phyloP scores from a whole-genome alignment of 2,888 invertebrate species.

The Dasypogon diadema region DNA sequence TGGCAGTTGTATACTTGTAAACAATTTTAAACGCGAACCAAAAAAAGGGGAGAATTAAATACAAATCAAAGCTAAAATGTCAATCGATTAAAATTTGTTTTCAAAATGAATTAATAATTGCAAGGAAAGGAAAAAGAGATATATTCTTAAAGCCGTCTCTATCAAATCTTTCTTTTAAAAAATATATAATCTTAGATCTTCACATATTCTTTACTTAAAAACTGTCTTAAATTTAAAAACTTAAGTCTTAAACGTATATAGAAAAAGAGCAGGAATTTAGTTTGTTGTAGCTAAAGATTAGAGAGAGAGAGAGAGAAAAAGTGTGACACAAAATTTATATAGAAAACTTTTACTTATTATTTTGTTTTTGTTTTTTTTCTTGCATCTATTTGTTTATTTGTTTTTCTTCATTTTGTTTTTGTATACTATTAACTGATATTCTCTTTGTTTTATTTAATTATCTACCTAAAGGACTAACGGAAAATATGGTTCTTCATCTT shows the following conservation, averaged over 20 bases:
- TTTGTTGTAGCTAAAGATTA: constrained; percentile 13
- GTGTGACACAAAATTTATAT: not conserved
- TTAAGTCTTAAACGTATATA: constrained; percentile 44
- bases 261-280: constrained; percentile 40
- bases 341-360: not conserved
- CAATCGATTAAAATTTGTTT: constrained; percentile 34
- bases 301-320: not conserved
- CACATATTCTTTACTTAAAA: constrained; percentile 28
- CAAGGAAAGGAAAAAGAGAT: constrained; percentile 14
- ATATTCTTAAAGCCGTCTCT: not conserved
- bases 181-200: constrained; percentile 29
- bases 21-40: too few relatives aligned
- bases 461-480: constrained; percentile 53
- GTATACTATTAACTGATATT: too few relatives aligned
- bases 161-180: constrained; percentile 17
- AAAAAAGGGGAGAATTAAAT: not conserved
- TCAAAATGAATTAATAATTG: constrained; percentile 20
- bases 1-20: too few relatives aligned
- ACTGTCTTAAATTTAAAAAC: constrained; percentile 33
- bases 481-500: constrained; percentile 65
- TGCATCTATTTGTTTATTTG: not conserved
- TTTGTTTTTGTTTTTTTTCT: constrained; percentile 12
- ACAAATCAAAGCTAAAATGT: not conserved
- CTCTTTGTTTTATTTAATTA: constrained; percentile 9
- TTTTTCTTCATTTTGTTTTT: not conserved